Conservation (phyloP, 2,888 invertebrate species). For the Eueremaeus valkanovi region DNA sequence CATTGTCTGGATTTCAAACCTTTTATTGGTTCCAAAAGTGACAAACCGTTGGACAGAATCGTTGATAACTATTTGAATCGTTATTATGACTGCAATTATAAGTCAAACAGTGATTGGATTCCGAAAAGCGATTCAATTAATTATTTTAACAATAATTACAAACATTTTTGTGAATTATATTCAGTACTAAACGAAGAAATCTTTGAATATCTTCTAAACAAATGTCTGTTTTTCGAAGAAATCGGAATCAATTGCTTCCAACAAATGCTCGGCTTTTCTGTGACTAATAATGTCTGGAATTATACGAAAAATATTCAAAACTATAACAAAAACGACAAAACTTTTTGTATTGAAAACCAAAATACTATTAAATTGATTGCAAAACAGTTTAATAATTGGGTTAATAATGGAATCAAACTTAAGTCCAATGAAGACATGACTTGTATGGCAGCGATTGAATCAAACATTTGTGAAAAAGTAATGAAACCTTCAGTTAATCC, state of each 20-base stretch:
- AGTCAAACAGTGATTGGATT: not conserved
- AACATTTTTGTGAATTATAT: not conserved
- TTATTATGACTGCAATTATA: not conserved
- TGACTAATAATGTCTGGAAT: not conserved
- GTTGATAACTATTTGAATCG: not conserved
- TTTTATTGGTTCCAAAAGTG: not conserved
- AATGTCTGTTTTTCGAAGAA: not conserved
- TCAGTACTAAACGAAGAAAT: not conserved
- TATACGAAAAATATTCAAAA: not conserved
- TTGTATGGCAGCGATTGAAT: not conserved
- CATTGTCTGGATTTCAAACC: not conserved
- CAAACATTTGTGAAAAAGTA: not conserved
- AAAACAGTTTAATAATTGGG: not conserved
- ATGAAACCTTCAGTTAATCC: not conserved
- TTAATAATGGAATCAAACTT: not conserved
- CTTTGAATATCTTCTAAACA: not conserved
- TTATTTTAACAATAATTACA: not conserved
- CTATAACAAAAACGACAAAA: not conserved
- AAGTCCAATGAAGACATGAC: not conserved
- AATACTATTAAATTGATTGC: not conserved
- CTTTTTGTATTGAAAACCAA: not conserved
- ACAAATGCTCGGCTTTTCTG: not conserved
- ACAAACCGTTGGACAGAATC: not conserved
- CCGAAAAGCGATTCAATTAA: not conserved
- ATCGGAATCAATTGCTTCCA: slow-evolving; percentile 1